Conservation (phyloP, 2,888 invertebrate genomes). For the Lochmaea capreae region DNA sequence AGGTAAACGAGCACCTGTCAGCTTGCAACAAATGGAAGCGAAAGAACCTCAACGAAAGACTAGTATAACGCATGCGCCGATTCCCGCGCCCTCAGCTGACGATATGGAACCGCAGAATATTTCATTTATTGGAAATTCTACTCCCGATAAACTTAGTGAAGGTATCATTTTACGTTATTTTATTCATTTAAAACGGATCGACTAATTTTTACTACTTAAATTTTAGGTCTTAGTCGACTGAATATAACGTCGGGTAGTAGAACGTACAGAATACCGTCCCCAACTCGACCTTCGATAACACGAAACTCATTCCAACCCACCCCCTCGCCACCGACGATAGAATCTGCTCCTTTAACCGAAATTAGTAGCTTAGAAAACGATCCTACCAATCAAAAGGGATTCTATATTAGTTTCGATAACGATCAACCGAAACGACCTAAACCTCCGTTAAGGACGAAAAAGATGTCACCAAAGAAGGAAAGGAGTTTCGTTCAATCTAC, state of each 20-base stretch:
- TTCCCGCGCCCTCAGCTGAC: slow-evolving; percentile 78
- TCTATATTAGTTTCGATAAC: slow-evolving; percentile 94
- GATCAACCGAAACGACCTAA: slow-evolving; percentile 90
- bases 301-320: slow-evolving; percentile 77
- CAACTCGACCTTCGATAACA: slow-evolving; percentile 79
- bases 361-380: slow-evolving; percentile 67
- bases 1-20: slow-evolving; percentile 65
- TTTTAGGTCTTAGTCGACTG: slow-evolving; percentile 76
- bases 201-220: neutral
- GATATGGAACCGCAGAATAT: slow-evolving; percentile 96
- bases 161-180: slow-evolving; percentile 46
- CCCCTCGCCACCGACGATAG: slow-evolving; percentile 47
- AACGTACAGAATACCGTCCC: slow-evolving; percentile 91
- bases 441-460: slow-evolving; percentile 83
- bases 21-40: slow-evolving; percentile 67
- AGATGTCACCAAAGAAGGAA: slow-evolving; percentile 83
- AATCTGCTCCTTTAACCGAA: slow-evolving; percentile 59
- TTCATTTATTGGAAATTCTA: slow-evolving; percentile 85
- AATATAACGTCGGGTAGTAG: slow-evolving; percentile 89
- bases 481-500: slow-evolving; percentile 57
- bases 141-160: slow-evolving; percentile 65
- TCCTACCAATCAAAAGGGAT: slow-evolving; percentile 79
- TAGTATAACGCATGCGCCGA: slow-evolving; percentile 69
- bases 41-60: slow-evolving; percentile 56
- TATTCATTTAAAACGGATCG: neutral